These are phyloP conservation scores for Bombylius discolor DNA, from an alignment of 2,888 invertebrate genomes.

Conservation along the genomic window DNA sequence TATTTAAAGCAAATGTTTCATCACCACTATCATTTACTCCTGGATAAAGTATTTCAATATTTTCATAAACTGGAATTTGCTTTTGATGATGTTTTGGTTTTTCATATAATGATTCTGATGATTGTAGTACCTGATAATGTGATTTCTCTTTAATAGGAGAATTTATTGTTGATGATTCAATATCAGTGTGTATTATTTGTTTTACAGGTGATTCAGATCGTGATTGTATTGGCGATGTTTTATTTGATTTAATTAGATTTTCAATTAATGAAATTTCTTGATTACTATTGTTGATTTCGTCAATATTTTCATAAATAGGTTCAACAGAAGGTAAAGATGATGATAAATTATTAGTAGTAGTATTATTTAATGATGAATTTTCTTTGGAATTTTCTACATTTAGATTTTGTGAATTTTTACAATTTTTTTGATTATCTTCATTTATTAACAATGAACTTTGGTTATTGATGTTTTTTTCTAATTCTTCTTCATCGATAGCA, in stretches of 20 bases:
- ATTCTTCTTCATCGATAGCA: conserved; percentile 45
- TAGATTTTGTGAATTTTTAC: too few species aligned
- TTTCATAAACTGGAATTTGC: conserved; percentile 46
- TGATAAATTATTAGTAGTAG: not conserved
- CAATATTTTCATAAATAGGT: conserved; percentile 39
- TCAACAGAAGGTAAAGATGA: conserved; percentile 14
- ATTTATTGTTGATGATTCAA: not conserved
- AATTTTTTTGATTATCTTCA: not conserved
- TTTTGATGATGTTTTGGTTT: conserved; percentile 32
- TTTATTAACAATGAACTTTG: not conserved
- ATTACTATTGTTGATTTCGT: conserved; percentile 8
- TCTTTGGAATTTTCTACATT: not conserved
- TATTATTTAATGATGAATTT: not conserved
- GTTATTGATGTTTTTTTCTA: conserved; percentile 4
- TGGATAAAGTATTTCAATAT: conserved; percentile 45
- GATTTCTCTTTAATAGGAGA: conserved; percentile 23
- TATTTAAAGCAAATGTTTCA: conserved; percentile 18
- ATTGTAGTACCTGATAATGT: conserved; percentile 35
- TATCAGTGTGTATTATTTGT: not conserved
- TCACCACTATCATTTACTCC: conserved; percentile 20
- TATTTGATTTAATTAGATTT: too few species aligned
- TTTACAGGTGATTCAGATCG: too few species aligned
- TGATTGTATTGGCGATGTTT: too few species aligned
- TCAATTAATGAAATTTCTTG: too few species aligned
- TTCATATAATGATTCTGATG: conserved; percentile 34